phyloP scores from a whole-genome alignment of 2,113 vertebrate species.

The Dinomys branickii region DNA sequence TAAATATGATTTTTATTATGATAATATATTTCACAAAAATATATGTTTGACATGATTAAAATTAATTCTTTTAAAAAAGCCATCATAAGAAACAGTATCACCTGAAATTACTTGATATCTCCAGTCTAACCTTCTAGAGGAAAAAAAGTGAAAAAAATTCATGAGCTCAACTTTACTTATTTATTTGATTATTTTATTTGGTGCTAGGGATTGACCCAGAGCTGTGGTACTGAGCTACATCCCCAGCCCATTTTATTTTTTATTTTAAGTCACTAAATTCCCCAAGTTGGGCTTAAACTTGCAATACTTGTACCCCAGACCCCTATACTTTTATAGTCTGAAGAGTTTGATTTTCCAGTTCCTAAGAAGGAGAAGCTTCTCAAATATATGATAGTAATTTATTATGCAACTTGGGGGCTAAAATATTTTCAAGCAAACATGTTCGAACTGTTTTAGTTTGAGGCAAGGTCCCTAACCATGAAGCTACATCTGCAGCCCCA shows the following conservation, averaged over 20 bases:
- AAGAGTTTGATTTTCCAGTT: slow-evolving; percentile 2
- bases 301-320: not conserved
- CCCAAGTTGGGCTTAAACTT: not conserved
- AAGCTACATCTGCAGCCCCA: not conserved
- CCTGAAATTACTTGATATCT: not conserved
- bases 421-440: not conserved
- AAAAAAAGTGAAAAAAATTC: not conserved
- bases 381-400: not conserved
- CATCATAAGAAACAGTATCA: not conserved
- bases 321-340: not conserved
- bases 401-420: not conserved
- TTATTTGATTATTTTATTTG: not conserved
- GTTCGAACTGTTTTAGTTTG: not conserved
- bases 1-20: slow-evolving; percentile 31
- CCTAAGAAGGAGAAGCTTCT: not conserved
- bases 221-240: not conserved
- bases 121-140: not conserved
- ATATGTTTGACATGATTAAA: slow-evolving; percentile 6
- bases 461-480: not conserved
- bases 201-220: not conserved
- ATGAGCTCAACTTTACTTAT: not conserved
- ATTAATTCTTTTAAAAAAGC: not conserved
- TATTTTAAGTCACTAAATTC: not conserved
- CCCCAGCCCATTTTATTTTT: not conserved
- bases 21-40: not conserved